Percentiles rank a stretch among this genome's conserved stretches.
Evolutionary conservation across 1,140 invertebrate species (phyloP).

Genomic region (Drosophila pseudoobscura): DNA sequence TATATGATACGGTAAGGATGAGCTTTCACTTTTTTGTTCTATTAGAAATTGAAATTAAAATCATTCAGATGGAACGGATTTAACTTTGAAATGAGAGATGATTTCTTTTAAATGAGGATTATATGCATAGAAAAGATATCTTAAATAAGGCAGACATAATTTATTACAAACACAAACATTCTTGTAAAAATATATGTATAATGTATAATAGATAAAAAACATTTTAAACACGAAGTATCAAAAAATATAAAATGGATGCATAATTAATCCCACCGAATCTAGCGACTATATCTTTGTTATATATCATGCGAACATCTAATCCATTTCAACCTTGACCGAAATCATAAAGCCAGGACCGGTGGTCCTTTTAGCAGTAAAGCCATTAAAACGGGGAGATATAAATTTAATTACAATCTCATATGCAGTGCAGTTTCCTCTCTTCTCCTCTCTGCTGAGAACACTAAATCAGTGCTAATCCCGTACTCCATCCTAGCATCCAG

Average conservation of each 20-base stretch:
- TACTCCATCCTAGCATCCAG: conserved; percentile 20
- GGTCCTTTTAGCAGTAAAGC: conserved; percentile 35
- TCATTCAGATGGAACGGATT: conserved; percentile 10
- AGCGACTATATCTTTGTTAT: background rate
- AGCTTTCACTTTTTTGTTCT: conserved; percentile 3
- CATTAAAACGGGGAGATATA: conserved; percentile 43
- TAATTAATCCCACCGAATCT: too few species aligned
- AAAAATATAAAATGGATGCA: too few species aligned
- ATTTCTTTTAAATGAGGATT: background rate
- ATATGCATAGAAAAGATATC: too few species aligned
- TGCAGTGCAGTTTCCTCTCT: conserved; percentile 29
- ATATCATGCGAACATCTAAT: background rate
- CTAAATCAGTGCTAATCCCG: conserved; percentile 73
- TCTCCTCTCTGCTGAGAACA: conserved; percentile 32
- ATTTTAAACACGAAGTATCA: too few species aligned
- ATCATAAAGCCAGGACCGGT: conserved; percentile 16
- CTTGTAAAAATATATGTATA: too few species aligned
- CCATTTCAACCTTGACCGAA: conserved; percentile 33
- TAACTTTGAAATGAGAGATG: background rate
- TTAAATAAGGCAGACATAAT: too few species aligned
- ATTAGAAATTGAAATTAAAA: conserved; percentile 11
- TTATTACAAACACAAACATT: too few species aligned
- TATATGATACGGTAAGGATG: background rate
- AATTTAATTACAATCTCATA: conserved; percentile 73
- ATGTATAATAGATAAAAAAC: too few species aligned